Evolutionary conservation across 2,888 invertebrate genomes (phyloP).

Genomic region (Agrenia bidenticulata): DNA sequence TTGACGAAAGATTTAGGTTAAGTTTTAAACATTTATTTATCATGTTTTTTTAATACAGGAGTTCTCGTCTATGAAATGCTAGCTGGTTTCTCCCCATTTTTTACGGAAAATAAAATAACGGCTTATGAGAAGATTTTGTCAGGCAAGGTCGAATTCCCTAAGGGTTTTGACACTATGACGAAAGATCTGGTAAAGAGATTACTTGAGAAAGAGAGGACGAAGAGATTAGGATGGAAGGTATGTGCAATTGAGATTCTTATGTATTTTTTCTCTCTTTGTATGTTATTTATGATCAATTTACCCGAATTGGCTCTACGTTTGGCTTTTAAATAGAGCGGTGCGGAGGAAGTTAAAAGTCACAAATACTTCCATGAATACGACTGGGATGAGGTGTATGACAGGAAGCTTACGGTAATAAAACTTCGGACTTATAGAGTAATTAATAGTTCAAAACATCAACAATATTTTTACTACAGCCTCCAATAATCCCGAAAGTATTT

Average conservation of each 20-base stretch:
- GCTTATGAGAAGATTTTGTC: constrained; percentile 96
- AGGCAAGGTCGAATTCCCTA: constrained; percentile 93
- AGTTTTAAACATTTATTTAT: too few relatives aligned
- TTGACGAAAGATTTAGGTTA: not conserved
- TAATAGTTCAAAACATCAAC: not conserved
- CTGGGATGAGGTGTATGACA: constrained; percentile 83
- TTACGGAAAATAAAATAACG: constrained; percentile 85
- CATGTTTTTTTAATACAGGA: too few relatives aligned
- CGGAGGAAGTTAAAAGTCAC: constrained; percentile 83
- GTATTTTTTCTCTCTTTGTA: not conserved
- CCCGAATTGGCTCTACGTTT: too few relatives aligned
- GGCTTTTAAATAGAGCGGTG: constrained; percentile 46
- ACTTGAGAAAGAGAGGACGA: constrained; percentile 86
- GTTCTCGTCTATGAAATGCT: constrained; percentile 90
- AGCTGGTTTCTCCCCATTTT: constrained; percentile 91
- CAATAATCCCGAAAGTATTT: constrained; percentile 84
- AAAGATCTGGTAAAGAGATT: constrained; percentile 95
- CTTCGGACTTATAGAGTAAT: not conserved
- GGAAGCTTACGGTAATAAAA: constrained; percentile 74
- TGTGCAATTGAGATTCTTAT: not conserved
- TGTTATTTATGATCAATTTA: not conserved
- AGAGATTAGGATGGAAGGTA: constrained; percentile 85
- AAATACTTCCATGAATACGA: constrained; percentile 93
- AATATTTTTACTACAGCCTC: constrained; percentile 67
- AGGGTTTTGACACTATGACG: constrained; percentile 86